Percentiles rank a stretch among this genome's conserved stretches.
These are phyloP conservation scores for Apostichopus californicus DNA, from an alignment of 35 echinoderm and acorn worm genomes.

Conservation along the genomic window DNA sequence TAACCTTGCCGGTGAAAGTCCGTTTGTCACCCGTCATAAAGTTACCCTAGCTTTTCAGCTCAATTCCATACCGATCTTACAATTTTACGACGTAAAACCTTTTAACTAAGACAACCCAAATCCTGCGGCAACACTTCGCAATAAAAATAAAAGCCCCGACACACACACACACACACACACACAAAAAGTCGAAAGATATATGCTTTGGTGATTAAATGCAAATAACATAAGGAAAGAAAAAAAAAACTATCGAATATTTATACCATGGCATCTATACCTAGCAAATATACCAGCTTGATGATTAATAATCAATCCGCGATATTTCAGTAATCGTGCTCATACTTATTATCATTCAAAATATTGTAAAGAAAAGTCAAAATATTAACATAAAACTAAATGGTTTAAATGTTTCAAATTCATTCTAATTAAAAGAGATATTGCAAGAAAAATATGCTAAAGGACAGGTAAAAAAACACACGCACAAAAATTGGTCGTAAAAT, in stretches of 20 bases:
- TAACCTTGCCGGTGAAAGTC: no score
- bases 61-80: conserved; percentile 31
- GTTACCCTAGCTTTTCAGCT: conserved; percentile 11
- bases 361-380: not conserved
- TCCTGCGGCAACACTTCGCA: conserved; percentile 17
- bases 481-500: conserved; percentile 30
- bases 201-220: conserved; percentile 33
- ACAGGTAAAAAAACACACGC: not conserved
- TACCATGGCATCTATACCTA: no score
- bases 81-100: conserved; percentile 45
- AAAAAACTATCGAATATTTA: no score
- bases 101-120: conserved; percentile 34
- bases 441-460: conserved; percentile 18
- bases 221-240: not conserved
- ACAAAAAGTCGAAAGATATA: conserved; percentile 11
- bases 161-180: no score
- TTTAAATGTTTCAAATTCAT: no score
- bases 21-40: conserved; percentile 11
- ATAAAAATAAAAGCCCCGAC: not conserved
- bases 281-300: no score
- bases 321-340: no score
- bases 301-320: no score
- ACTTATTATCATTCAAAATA: no score
- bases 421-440: conserved; percentile 12
- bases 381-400: not conserved